phyloP scores from a whole-genome alignment of 2,113 vertebrate genomes.

The Phalacrocorax carbo region DNA sequence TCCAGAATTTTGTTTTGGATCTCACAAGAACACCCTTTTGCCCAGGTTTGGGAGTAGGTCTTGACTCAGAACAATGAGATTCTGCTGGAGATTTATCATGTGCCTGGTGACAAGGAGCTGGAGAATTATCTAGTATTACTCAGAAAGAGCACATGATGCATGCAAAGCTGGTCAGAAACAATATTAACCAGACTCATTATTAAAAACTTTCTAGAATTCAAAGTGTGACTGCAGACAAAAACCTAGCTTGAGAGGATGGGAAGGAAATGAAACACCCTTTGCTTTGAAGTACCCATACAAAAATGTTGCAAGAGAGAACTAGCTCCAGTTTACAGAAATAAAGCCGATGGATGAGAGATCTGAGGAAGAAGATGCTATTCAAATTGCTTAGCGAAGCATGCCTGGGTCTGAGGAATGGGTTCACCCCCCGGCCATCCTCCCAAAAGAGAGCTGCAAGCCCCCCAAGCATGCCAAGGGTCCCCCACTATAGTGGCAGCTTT shows the following conservation, averaged over 20 bases:
- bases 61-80: constrained; percentile 5
- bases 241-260: constrained; percentile 27
- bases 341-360: background rate
- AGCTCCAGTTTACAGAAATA: constrained; percentile 2
- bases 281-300: background rate
- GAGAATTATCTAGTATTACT: constrained; percentile 54
- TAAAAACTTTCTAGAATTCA: constrained; percentile 60
- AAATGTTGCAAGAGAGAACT: background rate
- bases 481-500: accelerated
- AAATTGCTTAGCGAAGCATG: accelerated
- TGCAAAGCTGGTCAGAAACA: constrained; percentile 50
- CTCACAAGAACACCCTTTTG: constrained; percentile 11
- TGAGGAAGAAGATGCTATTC: background rate
- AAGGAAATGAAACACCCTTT: constrained; percentile 69
- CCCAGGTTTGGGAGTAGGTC: background rate
- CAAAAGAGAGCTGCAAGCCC: background rate
- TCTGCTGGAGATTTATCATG: constrained; percentile 40
- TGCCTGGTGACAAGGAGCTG: constrained; percentile 33
- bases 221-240: constrained; percentile 56
- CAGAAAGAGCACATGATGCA: background rate
- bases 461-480: accelerated
- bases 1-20: constrained; percentile 22
- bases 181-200: constrained; percentile 50
- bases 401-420: background rate
- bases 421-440: background rate